Evolutionary conservation across 2,797 vertebrate species (phyloP).

Genomic region (Phoebastria nigripes): DNA sequence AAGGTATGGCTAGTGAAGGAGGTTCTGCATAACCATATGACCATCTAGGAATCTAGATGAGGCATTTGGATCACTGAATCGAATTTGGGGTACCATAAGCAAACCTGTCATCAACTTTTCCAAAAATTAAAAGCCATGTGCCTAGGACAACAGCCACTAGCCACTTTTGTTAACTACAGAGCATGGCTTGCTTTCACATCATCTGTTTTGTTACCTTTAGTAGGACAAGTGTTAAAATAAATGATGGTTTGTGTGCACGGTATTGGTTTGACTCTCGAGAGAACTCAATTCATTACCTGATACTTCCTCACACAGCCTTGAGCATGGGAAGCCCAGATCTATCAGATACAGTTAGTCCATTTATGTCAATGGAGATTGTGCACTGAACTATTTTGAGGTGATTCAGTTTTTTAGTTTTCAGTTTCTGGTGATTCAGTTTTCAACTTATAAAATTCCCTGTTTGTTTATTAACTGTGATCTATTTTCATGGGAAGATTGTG

Average conservation of each 20-base stretch:
- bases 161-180: neutral
- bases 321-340: neutral
- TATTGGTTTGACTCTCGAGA: neutral
- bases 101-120: neutral
- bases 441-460: neutral
- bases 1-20: neutral
- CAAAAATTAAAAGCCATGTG: neutral
- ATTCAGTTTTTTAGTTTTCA: neutral
- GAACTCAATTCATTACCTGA: neutral
- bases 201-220: neutral
- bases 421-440: neutral
- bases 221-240: neutral
- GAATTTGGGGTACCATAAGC: neutral
- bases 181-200: neutral
- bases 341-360: neutral
- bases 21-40: neutral
- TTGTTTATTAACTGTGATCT: neutral
- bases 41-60: neutral
- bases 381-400: neutral
- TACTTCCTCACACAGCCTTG: neutral
- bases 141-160: neutral
- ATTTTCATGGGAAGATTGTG: neutral
- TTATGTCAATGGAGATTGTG: neutral
- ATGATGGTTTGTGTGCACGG: rapidly evolving
- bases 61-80: neutral